Percentiles rank a stretch among this genome's conserved stretches.
Evolutionary conservation across 2,113 vertebrate species (phyloP).

Genomic region (Candoia aspera): DNA sequence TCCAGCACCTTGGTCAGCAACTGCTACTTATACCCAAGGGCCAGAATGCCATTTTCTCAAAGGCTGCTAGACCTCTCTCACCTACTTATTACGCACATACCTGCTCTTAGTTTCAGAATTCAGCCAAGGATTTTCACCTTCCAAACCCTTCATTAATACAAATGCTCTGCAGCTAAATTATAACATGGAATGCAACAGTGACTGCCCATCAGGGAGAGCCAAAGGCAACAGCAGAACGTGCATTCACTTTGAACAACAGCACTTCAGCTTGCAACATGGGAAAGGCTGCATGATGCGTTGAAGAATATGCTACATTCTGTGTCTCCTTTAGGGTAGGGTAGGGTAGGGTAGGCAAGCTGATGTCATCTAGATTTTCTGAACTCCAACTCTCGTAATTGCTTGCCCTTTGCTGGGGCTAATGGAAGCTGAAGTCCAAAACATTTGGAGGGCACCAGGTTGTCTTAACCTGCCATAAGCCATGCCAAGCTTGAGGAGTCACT

Average conservation of each 20-base stretch:
- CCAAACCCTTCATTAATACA: neutral
- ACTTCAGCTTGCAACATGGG: neutral
- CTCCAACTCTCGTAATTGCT: neutral
- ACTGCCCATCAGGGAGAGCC: neutral
- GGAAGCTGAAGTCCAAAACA: neutral
- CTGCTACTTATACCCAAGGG: neutral
- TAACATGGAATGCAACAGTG: neutral
- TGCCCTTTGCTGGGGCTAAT: neutral
- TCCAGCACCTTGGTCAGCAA: constrained; percentile 24
- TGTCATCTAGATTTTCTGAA: neutral
- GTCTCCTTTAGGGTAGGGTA: neutral
- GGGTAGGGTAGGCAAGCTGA: neutral
- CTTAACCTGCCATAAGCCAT: neutral
- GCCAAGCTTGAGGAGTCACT: neutral
- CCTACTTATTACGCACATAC: neutral
- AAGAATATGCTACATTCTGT: neutral
- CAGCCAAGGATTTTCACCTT: neutral
- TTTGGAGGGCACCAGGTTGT: neutral
- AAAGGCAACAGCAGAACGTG: neutral
- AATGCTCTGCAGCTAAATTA: neutral
- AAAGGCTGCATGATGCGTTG: neutral
- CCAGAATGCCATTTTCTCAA: neutral
- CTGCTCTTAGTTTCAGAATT: neutral
- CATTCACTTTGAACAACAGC: neutral
- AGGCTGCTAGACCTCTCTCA: neutral